Conservation (phyloP, 2,888 invertebrate species). For the Philonicus albiceps region DNA sequence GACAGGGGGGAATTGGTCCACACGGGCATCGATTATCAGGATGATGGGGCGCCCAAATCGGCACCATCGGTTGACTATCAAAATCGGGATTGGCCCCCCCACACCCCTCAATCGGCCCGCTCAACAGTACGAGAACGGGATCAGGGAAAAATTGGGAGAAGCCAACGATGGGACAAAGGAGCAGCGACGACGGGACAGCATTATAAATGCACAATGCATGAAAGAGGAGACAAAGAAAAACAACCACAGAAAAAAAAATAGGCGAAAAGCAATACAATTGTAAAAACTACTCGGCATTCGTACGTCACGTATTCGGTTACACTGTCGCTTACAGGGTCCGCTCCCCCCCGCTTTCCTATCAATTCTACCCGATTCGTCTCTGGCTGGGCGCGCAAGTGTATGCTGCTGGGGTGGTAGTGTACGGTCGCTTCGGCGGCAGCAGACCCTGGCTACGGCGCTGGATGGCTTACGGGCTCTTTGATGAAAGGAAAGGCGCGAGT, state of each 20-base stretch:
- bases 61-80: background rate
- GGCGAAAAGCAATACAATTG: slow-evolving; percentile 6
- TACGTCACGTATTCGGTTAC: slow-evolving; percentile 11
- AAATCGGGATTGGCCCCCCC: background rate
- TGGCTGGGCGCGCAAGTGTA: too few species aligned
- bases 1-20: background rate
- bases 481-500: slow-evolving; percentile 13
- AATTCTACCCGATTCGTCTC: background rate
- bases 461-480: background rate
- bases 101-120: background rate
- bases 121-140: too few species aligned
- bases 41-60: background rate
- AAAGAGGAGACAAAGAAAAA: slow-evolving; percentile 13
- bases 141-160: too few species aligned
- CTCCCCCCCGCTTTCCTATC: background rate
- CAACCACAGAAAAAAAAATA: background rate
- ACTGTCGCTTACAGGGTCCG: background rate
- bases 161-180: background rate
- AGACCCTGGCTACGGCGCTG: background rate
- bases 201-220: background rate
- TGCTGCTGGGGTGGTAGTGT: background rate
- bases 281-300: slow-evolving; percentile 8
- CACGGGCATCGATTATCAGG: background rate
- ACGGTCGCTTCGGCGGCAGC: background rate
- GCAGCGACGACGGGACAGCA: background rate